Percentiles rank a stretch among this genome's conserved stretches.
Conservation (phyloP, 2,797 vertebrate genomes). For the Eulemur albifrons region DNA sequence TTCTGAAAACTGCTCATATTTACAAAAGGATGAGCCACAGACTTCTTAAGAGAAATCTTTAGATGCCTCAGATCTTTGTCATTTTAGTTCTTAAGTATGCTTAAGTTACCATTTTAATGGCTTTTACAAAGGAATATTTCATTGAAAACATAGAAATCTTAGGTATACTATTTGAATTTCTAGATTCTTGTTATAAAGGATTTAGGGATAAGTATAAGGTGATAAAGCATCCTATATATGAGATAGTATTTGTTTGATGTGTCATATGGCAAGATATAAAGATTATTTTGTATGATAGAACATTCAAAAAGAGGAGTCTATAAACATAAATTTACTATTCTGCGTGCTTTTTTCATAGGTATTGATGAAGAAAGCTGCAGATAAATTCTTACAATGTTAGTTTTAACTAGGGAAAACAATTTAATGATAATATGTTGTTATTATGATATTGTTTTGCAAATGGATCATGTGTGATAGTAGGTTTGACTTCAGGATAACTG, state of each 20-base stretch:
- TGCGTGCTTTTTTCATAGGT: neutral
- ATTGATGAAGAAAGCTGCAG: neutral
- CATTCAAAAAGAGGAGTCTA: neutral
- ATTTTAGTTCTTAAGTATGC: neutral
- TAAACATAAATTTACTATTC: constrained; percentile 37
- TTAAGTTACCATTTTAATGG: constrained; percentile 34
- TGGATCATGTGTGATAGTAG: neutral
- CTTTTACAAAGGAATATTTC: constrained; percentile 37
- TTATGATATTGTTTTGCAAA: constrained; percentile 16
- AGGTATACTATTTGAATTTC: neutral
- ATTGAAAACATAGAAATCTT: constrained; percentile 47
- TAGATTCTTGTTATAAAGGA: constrained; percentile 1
- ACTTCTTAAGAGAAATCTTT: constrained; percentile 42
- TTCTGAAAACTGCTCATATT: constrained; percentile 2
- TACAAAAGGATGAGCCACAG: neutral
- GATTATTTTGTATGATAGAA: neutral
- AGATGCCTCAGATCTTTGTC: neutral
- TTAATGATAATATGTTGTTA: neutral
- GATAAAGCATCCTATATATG: constrained; percentile 19
- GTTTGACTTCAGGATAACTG: constrained; percentile 24
- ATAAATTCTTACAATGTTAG: neutral
- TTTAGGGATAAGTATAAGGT: neutral
- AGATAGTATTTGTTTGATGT: constrained; percentile 26
- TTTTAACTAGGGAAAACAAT: constrained; percentile 22
- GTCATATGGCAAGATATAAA: neutral